Conservation (phyloP, 1,140 invertebrate genomes). For the Drosophila bocqueti region DNA sequence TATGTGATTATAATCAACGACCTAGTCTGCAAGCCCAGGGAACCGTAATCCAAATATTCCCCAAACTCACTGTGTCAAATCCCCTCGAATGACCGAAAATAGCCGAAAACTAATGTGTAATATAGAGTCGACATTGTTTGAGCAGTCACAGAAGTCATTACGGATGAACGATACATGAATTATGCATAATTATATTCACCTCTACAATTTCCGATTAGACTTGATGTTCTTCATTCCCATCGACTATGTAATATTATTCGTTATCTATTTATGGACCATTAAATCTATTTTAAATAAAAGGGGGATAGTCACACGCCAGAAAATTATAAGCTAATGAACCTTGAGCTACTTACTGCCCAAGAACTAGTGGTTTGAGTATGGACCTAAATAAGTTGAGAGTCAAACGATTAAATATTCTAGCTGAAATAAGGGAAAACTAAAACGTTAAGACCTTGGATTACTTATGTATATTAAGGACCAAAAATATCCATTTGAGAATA, state of each 20-base stretch:
- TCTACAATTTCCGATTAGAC: conserved; percentile 12
- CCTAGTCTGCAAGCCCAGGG: neutral
- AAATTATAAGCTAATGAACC: conserved; percentile 14
- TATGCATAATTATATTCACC: conserved; percentile 46
- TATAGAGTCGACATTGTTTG: neutral
- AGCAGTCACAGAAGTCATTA: conserved; percentile 26
- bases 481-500: neutral
- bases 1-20: conserved; percentile 40
- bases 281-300: conserved; percentile 5
- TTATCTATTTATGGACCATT: conserved; percentile 41
- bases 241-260: neutral
- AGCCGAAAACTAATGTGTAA: conserved; percentile 6
- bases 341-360: conserved; percentile 22
- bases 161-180: conserved; percentile 40
- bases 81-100: conserved; percentile 8
- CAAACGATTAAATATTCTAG: neutral
- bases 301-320: conserved; percentile 9
- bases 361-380: neutral
- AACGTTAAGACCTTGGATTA: neutral
- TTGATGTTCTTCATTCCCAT: conserved; percentile 6
- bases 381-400: neutral
- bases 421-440: too few relatives aligned
- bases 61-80: neutral
- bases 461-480: neutral
- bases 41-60: neutral